Evolutionary conservation across 1,140 invertebrate species (phyloP), one percentile per base, ranked within the genome.

Genomic region (Glossosoma conforme): DNA sequence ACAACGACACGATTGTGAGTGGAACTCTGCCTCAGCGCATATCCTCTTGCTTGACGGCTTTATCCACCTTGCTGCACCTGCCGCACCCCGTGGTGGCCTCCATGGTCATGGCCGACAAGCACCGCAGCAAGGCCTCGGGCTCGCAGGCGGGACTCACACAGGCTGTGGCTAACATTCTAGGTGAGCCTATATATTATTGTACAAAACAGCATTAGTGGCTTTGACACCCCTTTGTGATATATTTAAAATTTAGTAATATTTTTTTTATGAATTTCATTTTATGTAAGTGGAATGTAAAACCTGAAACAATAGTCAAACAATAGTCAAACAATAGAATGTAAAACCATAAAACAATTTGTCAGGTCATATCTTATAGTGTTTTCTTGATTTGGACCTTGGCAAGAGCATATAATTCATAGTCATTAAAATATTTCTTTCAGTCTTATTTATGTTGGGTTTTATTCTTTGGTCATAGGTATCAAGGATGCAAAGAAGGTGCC

Each of bases 21-120:
- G 95, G 95, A 43, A 96, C 93, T 4, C 59, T 96, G 44, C 94
- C 94, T 2, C 95, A 98, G 71, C 77, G 90, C 37, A 94, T 98
- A 70, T 65, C 77, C 1, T 96, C 90, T 10, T 97, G 93, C 72
- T 73, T 98, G 30, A 67, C 79, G 33, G 83, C 88, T 9, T 81
- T 98, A 65, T 93, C 97, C 63, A 69, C 79, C 1, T 92, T 98
- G 77, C 74, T 98, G 38, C 89, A 91, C 64, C 89, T 89, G 65
- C 83, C 86, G 0, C 81, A 94, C 65, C 80, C 93, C 4, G 89
- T 97, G 25, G 75, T 93, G 4, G 83, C 89, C 0, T 90, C 86
- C 44, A 83, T 88, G 79, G 89, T 94, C 19, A 70, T 88, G 50
- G 86, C 84, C 8, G 85, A 87, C 60, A 90, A 85, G 61, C 67